Evolutionary conservation across 1,140 invertebrate species (phyloP), one percentile per base, ranked within the genome.

Genomic region (Xylocopa sonorina): DNA sequence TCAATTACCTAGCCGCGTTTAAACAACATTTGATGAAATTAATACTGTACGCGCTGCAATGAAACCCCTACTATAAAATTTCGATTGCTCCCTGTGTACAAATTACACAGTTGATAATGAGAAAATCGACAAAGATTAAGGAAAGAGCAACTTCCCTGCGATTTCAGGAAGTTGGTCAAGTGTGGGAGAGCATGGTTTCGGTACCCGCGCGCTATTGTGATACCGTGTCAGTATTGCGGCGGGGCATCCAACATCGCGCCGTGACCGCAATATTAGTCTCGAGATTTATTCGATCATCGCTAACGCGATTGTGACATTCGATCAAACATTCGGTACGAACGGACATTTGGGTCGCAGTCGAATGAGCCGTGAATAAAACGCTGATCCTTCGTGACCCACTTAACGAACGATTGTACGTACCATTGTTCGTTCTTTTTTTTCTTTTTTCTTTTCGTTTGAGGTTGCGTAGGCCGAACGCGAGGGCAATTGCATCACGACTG

Each of bases 81-180:
- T 3, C 9, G 24, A 0, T n/a, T 7, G 21, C n/a, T 24, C 10
- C 16, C 16, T 9, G 38, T n/a, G 46, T 18, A 64, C 64, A 51
- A 74, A 64, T 74, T 74, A 38, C n/a, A 18, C 58, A 12, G 6
- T 32, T 51, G 12, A 3, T 6, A 1, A 51, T 51, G 12, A 3
- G 6, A 1, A 51, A 55, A 50, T 75, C 34, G 66, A 46, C 55
- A 57, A 69, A 69, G 66, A 77, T 69, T 32, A 64, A 5, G 50
- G 55, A 18, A 21, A 41, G 41, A n/a, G n/a, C n/a, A n/a, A n/a
- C n/a, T n/a, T n/a, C n/a, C n/a, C n/a, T n/a, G n/a, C n/a, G n/a
- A n/a, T n/a, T 63, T 69, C 29, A 32, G 76, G 53, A 86, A 86
- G 66, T 86, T 86, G 84, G 80, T 79, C 83, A 82, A 86, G 69